These are phyloP conservation scores for Eurystomus glaucurus DNA, from an alignment of 2,797 vertebrate species.

Conservation along the genomic window DNA sequence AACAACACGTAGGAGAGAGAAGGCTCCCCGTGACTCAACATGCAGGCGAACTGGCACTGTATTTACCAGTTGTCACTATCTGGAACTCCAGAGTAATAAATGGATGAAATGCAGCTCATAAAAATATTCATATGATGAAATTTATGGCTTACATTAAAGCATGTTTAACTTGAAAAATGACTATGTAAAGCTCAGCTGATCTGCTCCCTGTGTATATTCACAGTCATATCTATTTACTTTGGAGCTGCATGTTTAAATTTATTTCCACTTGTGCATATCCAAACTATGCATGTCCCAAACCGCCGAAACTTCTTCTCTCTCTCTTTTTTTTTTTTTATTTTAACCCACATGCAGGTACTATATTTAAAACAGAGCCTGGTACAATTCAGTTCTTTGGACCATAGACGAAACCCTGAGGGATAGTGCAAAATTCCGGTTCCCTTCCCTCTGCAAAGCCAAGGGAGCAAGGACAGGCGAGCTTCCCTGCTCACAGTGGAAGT, in stretches of 20 bases:
- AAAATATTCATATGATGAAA: conserved; percentile 76
- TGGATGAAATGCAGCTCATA: conserved; percentile 72
- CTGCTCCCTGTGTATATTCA: conserved; percentile 40
- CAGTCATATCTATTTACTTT: conserved; percentile 65
- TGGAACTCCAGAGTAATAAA: conserved; percentile 62
- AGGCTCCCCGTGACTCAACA: background rate
- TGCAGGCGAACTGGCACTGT: background rate
- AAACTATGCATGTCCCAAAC: background rate
- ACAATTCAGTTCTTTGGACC: background rate
- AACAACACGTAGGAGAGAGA: conserved; percentile 46
- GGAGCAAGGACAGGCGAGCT: fast-evolving
- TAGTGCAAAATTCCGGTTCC: background rate
- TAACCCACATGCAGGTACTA: background rate
- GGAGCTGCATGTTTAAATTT: conserved; percentile 56
- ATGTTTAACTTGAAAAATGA: conserved; percentile 70
- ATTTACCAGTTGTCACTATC: conserved; percentile 55
- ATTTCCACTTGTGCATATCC: conserved; percentile 28
- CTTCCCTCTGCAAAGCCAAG: background rate
- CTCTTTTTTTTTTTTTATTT: background rate
- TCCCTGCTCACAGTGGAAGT: fast-evolving
- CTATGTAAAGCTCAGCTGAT: conserved; percentile 58
- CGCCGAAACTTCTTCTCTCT: background rate
- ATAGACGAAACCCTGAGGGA: background rate
- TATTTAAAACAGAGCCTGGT: background rate
- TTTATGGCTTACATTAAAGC: conserved; percentile 73